Evolutionary conservation across 1,140 invertebrate species (phyloP), one percentile per base, ranked within the genome.

Genomic region (Dendroctonus valens): DNA sequence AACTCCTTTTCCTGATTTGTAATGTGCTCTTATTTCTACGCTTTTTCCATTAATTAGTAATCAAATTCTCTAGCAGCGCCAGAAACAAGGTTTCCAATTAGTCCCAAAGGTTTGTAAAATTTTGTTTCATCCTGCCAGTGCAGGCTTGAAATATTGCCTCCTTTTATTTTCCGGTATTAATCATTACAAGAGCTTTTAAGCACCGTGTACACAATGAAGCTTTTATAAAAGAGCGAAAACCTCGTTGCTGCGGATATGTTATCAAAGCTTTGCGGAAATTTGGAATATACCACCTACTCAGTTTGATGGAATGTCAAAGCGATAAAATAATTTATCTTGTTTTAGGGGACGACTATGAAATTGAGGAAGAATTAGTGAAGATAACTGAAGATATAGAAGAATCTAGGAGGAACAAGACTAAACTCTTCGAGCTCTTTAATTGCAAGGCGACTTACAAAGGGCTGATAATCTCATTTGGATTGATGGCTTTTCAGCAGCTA

Each of bases 401-500:
- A 50, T 50, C 61, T 11, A 15, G 51, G 3, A 50, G 44, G 12
- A 71, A 73, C 49, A 65, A 72, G 53, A 41, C 69, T 8, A 69
- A 63, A 15, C 12, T 66, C 51, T 74, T 50, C 41, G 86, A 88
- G 64, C 72, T 89, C 0, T 79, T 86, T 49, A 81, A 75, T 7
- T 81, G 77, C n/a, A 79, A 79, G 54, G 76, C 80, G 0, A 85
- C 87, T 71, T 77, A 83, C 11, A 88, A 85, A 69, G 87, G 85
- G 0, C 75, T 94, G 58, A 80, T 89, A 41, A 85, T 91, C 49
- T 87, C 86, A 0, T 84, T 88, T 65, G 83, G 85, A 1, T 78
- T 94, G 46, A 87, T 91, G 63, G 77, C 84, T 54, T 89, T 90
- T 77, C 90, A 91, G 72, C 89, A 92, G 76, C 79, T 92, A 7